Evolutionary conservation across 2,888 invertebrate genomes (phyloP).

Genomic region (Nomada goodeniana): DNA sequence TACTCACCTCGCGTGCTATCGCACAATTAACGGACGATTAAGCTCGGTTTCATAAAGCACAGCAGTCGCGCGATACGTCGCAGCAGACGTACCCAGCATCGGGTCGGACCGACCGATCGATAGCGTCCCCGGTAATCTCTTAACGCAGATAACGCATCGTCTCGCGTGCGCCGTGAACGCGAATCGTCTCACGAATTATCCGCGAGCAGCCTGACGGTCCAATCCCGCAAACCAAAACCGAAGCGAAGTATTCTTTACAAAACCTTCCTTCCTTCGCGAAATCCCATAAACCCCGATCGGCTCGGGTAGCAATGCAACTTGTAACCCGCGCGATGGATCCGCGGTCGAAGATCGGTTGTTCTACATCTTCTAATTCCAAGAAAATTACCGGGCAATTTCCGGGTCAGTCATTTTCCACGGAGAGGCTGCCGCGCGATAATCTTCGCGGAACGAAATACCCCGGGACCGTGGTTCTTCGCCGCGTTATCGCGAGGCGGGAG

Average conservation of each 20-base stretch:
- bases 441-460: slow-evolving; percentile 7
- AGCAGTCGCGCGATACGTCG: neutral
- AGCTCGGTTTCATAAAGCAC: slow-evolving; percentile 3
- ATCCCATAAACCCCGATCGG: neutral
- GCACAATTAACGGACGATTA: slow-evolving; percentile 27
- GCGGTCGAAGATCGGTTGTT: slow-evolving; percentile 28
- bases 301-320: slow-evolving; percentile 22
- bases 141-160: slow-evolving; percentile 34
- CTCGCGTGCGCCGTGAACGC: slow-evolving; percentile 61
- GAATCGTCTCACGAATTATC: slow-evolving; percentile 64
- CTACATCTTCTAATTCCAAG: slow-evolving; percentile 26
- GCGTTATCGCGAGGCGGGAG: slow-evolving; percentile 37
- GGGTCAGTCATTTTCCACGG: slow-evolving; percentile 6
- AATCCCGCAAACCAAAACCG: slow-evolving; percentile 53
- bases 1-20: slow-evolving; percentile 4
- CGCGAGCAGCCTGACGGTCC: slow-evolving; percentile 23
- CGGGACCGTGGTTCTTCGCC: neutral
- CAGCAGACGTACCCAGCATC: slow-evolving; percentile 10
- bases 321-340: slow-evolving; percentile 2
- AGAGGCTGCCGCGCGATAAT: slow-evolving; percentile 2
- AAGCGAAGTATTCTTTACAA: slow-evolving; percentile 31
- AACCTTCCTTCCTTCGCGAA: neutral
- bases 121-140: slow-evolving; percentile 58
- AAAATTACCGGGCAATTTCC: slow-evolving; percentile 42
- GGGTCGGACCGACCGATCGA: slow-evolving; percentile 22